These are phyloP conservation scores for Hypomecis atomaria DNA, from an alignment of 2,888 invertebrate species.

Conservation along the genomic window DNA sequence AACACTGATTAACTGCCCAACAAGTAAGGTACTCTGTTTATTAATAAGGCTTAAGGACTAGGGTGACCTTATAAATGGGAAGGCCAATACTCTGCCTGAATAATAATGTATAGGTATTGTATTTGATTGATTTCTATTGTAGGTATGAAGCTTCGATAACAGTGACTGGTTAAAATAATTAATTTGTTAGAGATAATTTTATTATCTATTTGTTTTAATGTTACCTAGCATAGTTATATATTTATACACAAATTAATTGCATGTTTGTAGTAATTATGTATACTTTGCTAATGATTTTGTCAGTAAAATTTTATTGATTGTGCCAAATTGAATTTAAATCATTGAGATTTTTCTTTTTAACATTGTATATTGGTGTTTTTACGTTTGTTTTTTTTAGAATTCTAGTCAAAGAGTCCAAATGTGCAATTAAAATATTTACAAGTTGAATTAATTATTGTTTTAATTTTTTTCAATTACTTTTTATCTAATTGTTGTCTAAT, in stretches of 20 bases:
- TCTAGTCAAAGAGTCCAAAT: slow-evolving; percentile 52
- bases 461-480: background rate
- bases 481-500: no score
- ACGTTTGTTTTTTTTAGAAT: slow-evolving; percentile 38
- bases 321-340: slow-evolving; percentile 25
- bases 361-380: slow-evolving; percentile 37
- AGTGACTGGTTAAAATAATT: no score
- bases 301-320: background rate
- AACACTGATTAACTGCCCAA: no score
- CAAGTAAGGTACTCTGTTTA: no score
- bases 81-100: no score
- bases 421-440: slow-evolving; percentile 34
- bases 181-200: background rate
- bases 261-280: slow-evolving; percentile 1
- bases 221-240: background rate
- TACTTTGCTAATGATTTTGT: background rate
- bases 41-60: no score
- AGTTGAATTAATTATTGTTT: slow-evolving; percentile 15
- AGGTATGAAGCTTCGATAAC: no score
- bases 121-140: no score
- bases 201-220: background rate
- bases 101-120: no score
- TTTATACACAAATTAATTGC: slow-evolving; percentile 3
- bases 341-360: slow-evolving; percentile 21
- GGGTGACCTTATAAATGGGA: no score